phyloP scores from a whole-genome alignment of 2,113 vertebrate genomes.

The Lanius ludovicianus region DNA sequence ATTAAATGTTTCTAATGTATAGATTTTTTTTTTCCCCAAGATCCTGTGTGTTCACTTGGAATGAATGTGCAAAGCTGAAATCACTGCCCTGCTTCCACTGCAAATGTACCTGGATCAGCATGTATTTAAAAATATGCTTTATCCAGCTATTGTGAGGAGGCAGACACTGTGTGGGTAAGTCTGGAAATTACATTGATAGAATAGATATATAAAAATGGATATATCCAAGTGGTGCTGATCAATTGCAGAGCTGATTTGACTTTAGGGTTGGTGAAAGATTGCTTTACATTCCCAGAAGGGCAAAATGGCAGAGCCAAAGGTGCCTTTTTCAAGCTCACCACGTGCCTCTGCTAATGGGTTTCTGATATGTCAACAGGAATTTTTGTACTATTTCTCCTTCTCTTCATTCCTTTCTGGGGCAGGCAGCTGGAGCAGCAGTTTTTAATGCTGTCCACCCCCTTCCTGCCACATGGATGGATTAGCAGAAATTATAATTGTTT shows the following conservation, averaged over 20 bases:
- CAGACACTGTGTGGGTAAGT: background rate
- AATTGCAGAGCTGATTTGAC: background rate
- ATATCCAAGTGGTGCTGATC: background rate
- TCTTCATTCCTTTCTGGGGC: background rate
- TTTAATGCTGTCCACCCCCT: background rate
- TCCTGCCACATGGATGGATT: background rate
- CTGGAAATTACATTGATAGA: background rate
- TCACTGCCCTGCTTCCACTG: background rate
- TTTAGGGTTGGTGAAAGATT: background rate
- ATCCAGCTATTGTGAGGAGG: background rate
- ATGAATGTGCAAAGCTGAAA: background rate
- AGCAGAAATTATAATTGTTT: background rate
- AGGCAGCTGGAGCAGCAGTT: background rate
- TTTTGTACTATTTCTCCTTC: background rate
- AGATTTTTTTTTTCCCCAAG: background rate
- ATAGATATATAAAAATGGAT: background rate
- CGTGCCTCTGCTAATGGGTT: background rate
- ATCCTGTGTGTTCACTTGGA: background rate
- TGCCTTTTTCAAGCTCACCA: background rate
- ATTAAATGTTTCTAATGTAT: conserved; percentile 41
- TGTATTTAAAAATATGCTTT: background rate
- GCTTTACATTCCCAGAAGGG: background rate
- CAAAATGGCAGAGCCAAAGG: background rate
- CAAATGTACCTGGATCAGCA: background rate
- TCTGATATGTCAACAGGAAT: background rate